Conservation (phyloP, 2,113 vertebrate genomes). For the Pithys albifrons region DNA sequence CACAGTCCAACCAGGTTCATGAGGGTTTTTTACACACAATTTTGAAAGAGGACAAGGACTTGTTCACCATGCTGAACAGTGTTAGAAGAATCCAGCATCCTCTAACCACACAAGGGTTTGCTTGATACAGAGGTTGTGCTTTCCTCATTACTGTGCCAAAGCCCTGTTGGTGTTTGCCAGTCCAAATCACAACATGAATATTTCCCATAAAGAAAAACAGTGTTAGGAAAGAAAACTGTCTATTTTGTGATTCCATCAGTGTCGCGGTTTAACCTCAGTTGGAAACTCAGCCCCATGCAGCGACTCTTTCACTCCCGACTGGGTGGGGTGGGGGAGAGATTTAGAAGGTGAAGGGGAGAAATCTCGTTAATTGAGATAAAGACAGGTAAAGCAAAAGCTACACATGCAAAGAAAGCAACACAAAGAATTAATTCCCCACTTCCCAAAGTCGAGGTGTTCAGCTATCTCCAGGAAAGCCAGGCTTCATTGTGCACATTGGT, state of each 20-base stretch:
- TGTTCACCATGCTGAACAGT: accelerated
- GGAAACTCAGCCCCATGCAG: background rate
- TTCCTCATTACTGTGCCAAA: background rate
- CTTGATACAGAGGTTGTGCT: background rate
- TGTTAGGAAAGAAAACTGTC: background rate
- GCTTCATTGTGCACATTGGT: background rate
- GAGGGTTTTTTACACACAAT: background rate
- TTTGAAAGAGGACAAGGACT: background rate
- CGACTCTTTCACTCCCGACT: background rate
- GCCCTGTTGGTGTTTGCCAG: background rate
- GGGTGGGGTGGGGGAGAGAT: background rate
- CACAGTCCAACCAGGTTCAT: background rate
- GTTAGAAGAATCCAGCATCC: background rate
- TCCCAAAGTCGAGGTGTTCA: background rate
- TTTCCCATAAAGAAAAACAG: background rate
- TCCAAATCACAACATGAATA: background rate
- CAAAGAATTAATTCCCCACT: background rate
- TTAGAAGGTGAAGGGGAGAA: background rate
- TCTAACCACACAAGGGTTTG: background rate
- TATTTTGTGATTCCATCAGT: accelerated
- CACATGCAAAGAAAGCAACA: background rate
- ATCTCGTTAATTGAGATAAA: background rate
- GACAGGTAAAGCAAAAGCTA: background rate
- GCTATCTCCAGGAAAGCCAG: background rate
- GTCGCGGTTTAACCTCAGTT: background rate